Evolutionary conservation across 1,140 invertebrate species (phyloP), one percentile per base, ranked within the genome.

Genomic region (Sminthurinus signatus): DNA sequence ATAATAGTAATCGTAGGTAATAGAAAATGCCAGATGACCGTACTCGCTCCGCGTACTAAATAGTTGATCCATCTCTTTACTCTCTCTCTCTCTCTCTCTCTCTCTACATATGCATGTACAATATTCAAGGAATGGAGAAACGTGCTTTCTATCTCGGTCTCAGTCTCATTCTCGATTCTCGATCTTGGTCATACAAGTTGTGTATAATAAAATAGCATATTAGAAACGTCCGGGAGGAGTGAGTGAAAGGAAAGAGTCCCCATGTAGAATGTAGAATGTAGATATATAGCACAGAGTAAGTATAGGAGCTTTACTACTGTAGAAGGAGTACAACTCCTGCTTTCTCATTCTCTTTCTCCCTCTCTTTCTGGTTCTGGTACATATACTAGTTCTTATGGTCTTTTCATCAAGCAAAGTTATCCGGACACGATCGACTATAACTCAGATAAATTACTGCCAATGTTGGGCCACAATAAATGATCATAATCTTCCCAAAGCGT

Each of bases 361-460:
- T 21, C 44, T 25, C 44, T 25, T n/a, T 25, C 44, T 54, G 44
- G 36, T n/a, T n/a, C n/a, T n/a, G n/a, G n/a, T n/a, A n/a, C n/a
- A n/a, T n/a, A n/a, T n/a, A n/a, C n/a, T n/a, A n/a, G 31, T 32
- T 56, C 51, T 63, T 62, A 65, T 55, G 64, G 65, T 44, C 65
- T 64, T 70, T 70, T 70, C 69, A 70, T 70, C 69, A 67, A 67
- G 69, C 62, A 58, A 39, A 32, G 29, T 61, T 67, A 67, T 67
- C 65, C 31, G 44, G 65, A 67, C 65, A 67, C 65, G 44, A 70
- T 70, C 69, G 62, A 65, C 69, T 65, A 70, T 70, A 70, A 70
- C 69, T 70, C 65, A 70, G 69, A 70, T 70, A 70, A 70, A 70
- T 70, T 70, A 70, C 60, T 67, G 61, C 60, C 68, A 64, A 65